Percentiles rank a stretch among this genome's conserved stretches.
phyloP scores from a whole-genome alignment of 1,140 invertebrate genomes.

The Cydia fagiglandana region DNA sequence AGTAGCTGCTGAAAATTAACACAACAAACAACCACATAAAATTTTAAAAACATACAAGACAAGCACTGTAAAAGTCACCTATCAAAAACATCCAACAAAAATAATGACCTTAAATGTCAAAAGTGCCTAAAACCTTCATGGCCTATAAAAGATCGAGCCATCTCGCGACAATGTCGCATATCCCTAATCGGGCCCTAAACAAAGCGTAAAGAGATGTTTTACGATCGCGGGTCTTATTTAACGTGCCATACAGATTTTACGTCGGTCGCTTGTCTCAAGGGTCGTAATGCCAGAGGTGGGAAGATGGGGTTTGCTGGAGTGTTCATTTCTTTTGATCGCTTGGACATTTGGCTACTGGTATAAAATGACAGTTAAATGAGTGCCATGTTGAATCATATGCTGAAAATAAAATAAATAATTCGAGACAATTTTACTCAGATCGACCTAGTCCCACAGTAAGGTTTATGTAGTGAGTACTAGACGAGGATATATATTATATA shows the following conservation, averaged over 20 bases:
- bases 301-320: conserved; percentile 3
- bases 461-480: too few species aligned
- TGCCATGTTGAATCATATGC: too few species aligned
- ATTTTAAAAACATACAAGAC: not conserved
- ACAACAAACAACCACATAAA: not conserved
- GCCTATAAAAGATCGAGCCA: conserved; percentile 18
- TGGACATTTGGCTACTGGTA: not conserved
- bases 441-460: too few species aligned
- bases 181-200: conserved; percentile 34
- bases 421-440: too few species aligned
- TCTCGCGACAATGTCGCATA: conserved; percentile 18
- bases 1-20: not conserved
- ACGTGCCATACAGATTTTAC: conserved; percentile 65
- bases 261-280: conserved; percentile 47
- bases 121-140: conserved; percentile 1
- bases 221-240: conserved; percentile 60
- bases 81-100: not conserved
- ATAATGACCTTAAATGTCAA: conserved; percentile 14
- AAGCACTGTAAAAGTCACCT: not conserved
- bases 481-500: too few species aligned
- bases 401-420: too few species aligned
- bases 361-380: too few species aligned
- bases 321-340: conserved; percentile 4
- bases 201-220: conserved; percentile 54
- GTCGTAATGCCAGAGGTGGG: not conserved